Conservation (phyloP, 1,140 invertebrate genomes). For the Mactra quadrangularis region DNA sequence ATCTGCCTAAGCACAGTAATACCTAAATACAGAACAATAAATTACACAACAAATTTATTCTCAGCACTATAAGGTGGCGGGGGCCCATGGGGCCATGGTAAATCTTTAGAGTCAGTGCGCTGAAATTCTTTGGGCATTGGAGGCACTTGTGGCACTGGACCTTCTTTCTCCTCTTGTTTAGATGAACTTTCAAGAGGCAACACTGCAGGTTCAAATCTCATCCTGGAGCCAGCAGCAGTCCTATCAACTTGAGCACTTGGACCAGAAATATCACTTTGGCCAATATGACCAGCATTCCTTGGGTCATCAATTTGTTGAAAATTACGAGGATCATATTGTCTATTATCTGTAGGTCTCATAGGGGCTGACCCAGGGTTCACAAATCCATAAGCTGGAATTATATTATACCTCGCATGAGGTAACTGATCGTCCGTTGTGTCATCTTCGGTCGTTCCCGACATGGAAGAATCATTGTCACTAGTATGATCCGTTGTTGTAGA, state of each 20-base stretch:
- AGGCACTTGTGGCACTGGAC: slow-evolving; percentile 52
- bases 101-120: not conserved
- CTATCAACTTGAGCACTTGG: slow-evolving; percentile 7
- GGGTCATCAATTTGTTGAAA: slow-evolving; percentile 44
- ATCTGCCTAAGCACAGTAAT: too few species aligned
- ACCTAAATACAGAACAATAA: too few species aligned
- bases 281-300: not conserved
- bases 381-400: slow-evolving; percentile 15
- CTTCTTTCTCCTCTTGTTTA: slow-evolving; percentile 17
- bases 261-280: not conserved
- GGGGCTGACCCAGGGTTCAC: not conserved
- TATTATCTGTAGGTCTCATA: slow-evolving; percentile 8
- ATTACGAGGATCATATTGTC: slow-evolving; percentile 38
- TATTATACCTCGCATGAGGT: not conserved
- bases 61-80: slow-evolving; percentile 45
- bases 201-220: slow-evolving; percentile 7
- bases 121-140: slow-evolving; percentile 52
- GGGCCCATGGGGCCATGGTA: slow-evolving; percentile 50
- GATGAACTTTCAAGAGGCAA: not conserved
- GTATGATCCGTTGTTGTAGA: slow-evolving; percentile 52
- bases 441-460: slow-evolving; percentile 49
- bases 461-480: slow-evolving; percentile 58
- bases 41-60: slow-evolving; percentile 49
- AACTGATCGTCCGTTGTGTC: slow-evolving; percentile 51
- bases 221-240: not conserved